phyloP scores from a whole-genome alignment of 1,140 invertebrate genomes.

The Lepidurus arcticus region DNA sequence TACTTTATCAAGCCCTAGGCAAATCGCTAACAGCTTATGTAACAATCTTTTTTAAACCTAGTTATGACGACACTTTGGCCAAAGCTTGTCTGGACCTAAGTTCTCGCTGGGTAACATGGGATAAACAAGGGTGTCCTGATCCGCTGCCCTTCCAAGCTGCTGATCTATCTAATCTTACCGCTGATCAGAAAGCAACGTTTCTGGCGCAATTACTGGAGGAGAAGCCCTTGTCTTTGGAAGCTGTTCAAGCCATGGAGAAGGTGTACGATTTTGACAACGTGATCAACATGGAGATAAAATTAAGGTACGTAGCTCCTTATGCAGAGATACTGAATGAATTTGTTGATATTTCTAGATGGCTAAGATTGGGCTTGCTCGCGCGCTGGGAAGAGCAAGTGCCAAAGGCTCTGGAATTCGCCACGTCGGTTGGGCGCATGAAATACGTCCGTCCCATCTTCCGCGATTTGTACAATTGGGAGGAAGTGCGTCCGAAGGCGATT shows the following conservation, averaged over 20 bases:
- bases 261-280: slow-evolving; percentile 60
- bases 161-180: slow-evolving; percentile 55
- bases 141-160: slow-evolving; percentile 46
- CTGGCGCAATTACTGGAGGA: slow-evolving; percentile 59
- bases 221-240: slow-evolving; percentile 49
- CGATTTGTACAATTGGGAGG: slow-evolving; percentile 74
- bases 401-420: slow-evolving; percentile 66
- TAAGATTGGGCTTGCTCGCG: slow-evolving; percentile 67
- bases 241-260: slow-evolving; percentile 58
- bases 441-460: slow-evolving; percentile 79
- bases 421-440: slow-evolving; percentile 81
- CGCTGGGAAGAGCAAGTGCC: slow-evolving; percentile 60
- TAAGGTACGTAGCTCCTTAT: slow-evolving; percentile 43
- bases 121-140: slow-evolving; percentile 43
- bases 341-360: slow-evolving; percentile 54
- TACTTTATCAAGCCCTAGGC: slow-evolving; percentile 48
- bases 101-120: slow-evolving; percentile 52
- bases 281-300: slow-evolving; percentile 71
- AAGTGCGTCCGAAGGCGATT: slow-evolving; percentile 59
- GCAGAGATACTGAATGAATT: slow-evolving; percentile 17
- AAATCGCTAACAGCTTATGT: neutral
- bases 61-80: slow-evolving; percentile 64
- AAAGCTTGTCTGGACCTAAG: slow-evolving; percentile 57
- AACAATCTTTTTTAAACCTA: slow-evolving; percentile 40
- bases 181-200: slow-evolving; percentile 66